Evolutionary conservation across 2,888 invertebrate genomes (phyloP), one percentile per base, ranked within the genome.

Genomic region (Celastrina argiolus): DNA sequence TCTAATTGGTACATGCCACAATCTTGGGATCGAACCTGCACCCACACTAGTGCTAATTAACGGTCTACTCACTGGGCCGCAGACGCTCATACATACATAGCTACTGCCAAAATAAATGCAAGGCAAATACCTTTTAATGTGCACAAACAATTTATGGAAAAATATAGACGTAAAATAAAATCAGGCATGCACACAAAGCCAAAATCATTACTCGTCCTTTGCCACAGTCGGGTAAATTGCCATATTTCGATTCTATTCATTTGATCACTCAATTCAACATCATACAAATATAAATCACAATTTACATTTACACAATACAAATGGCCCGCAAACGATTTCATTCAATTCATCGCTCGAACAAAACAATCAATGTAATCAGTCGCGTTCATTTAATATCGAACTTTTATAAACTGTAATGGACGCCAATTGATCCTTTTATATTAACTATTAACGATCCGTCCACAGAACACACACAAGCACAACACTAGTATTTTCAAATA

Each of bases 351-450:
- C 76, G 84, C 81, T 86, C 74, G 73, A 70, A 73, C 75, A 74
- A 81, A 80, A 83, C 84, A 84, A 85, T 85, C 86, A 83, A 83
- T 83, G 86, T 82, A 81, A 88, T 88, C 82, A 82, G 78, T 73
- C 75, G 74, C 77, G 78, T 73, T 81, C 81, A 84, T 87, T 82
- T 79, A 78, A 84, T 88, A 88, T 85, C 81, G 78, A 78, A 83
- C 77, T 86, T 87, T 85, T 87, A 86, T 81, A 82, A 83, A 84
- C 77, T 81, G 84, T 87, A 88, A 89, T 89, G 78, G 87, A 87
- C 83, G 84, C 83, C 90, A 88, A 89, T 89, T 89, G 89, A 84
- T 80, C n/a, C n/a, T n/a, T 87, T 85, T 88, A 82, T 87, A 88
- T 90, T 87, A 87, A 85, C 83, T 81, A 82, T 86, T 85, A 84